These are phyloP conservation scores for Alectura lathami DNA, from an alignment of 2,113 vertebrate genomes.

Conservation along the genomic window DNA sequence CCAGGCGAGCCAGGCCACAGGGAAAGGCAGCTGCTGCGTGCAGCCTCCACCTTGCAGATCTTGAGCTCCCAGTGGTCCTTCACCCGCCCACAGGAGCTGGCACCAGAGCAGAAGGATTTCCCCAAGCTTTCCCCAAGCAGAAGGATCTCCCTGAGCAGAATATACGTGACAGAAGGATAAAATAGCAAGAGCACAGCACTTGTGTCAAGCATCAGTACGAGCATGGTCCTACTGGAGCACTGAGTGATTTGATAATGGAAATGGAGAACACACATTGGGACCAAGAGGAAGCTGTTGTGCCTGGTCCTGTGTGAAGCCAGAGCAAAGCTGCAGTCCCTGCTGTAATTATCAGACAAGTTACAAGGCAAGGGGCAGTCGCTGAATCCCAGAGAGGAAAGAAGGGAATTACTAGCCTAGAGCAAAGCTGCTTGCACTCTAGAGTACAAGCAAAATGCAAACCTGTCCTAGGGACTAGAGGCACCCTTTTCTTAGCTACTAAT, in stretches of 20 bases:
- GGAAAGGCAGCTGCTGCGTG: neutral
- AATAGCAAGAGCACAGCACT: fast-evolving
- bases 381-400: neutral
- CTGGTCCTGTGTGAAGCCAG: neutral
- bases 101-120: neutral
- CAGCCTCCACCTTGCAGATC: neutral
- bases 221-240: neutral
- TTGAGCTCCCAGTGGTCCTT: neutral
- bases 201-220: fast-evolving
- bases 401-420: neutral
- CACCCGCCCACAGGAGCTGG: neutral
- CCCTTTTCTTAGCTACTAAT: neutral
- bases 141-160: neutral
- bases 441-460: neutral
- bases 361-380: neutral
- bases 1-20: neutral
- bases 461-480: neutral
- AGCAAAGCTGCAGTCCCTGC: neutral
- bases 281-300: neutral
- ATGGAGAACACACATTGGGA: neutral
- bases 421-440: neutral
- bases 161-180: neutral
- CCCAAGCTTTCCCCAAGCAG: neutral
- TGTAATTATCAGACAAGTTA: neutral
- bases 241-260: neutral